Percentiles rank a stretch among this genome's conserved stretches.
These are phyloP conservation scores for Callithrix jacchus DNA, from an alignment of 2,113 vertebrate species.

Conservation along the genomic window DNA sequence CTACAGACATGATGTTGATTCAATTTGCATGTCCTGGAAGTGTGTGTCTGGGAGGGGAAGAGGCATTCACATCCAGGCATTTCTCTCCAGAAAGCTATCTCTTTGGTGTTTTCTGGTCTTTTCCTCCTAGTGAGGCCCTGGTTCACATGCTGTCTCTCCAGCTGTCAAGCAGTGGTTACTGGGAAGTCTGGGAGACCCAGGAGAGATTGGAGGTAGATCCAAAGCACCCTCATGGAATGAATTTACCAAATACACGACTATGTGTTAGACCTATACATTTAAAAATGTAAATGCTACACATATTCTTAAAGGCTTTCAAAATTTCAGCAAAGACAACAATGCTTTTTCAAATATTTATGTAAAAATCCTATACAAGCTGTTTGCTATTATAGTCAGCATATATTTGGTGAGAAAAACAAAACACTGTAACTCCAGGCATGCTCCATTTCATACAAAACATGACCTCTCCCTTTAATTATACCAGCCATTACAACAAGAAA, in stretches of 20 bases:
- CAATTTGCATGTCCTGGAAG: not conserved
- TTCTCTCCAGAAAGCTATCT: not conserved
- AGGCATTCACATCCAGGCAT: not conserved
- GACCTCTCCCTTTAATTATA: not conserved
- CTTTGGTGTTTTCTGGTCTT: not conserved
- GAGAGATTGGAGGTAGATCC: not conserved
- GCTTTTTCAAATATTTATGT: not conserved
- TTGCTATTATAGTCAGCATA: not conserved
- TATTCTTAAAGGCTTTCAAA: constrained; percentile 14
- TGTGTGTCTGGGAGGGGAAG: not conserved
- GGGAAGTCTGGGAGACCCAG: not conserved
- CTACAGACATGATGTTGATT: not conserved
- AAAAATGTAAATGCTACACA: not conserved
- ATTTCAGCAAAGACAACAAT: not conserved
- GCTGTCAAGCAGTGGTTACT: not conserved
- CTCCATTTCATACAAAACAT: constrained; percentile 1
- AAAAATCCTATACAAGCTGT: not conserved
- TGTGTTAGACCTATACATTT: not conserved
- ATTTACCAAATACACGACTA: constrained; percentile 17
- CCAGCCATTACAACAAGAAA: not conserved
- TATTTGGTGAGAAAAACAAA: not conserved
- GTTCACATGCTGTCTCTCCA: not conserved
- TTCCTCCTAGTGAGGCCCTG: not conserved
- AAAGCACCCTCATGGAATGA: not conserved
- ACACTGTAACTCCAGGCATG: not conserved